Evolutionary conservation across 2,113 vertebrate genomes (phyloP).

Genomic region (Gallinago jamesoni): DNA sequence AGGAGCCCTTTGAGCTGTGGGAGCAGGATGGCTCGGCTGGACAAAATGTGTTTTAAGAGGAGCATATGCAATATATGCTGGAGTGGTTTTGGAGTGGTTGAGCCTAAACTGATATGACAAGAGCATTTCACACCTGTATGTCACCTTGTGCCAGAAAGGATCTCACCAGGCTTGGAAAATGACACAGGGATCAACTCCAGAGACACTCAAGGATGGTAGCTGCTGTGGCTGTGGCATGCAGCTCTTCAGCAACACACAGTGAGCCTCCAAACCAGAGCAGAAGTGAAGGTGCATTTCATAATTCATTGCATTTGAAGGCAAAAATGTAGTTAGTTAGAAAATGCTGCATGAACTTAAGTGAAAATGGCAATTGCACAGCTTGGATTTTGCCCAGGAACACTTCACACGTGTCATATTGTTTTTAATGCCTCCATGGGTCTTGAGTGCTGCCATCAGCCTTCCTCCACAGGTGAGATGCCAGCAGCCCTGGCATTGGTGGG

Average conservation of each 20-base stretch:
- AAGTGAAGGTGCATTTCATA: background rate
- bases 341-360: background rate
- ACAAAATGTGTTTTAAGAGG: background rate
- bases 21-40: background rate
- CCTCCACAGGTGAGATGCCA: background rate
- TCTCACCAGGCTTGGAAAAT: background rate
- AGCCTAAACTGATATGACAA: background rate
- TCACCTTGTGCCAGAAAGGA: background rate
- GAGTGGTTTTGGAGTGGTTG: background rate
- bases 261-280: background rate
- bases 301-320: background rate
- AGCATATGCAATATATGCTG: background rate
- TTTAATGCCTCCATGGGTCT: background rate
- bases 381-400: background rate
- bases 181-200: background rate
- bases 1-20: rapidly evolving
- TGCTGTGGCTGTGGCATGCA: rapidly evolving
- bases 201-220: background rate
- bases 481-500: background rate
- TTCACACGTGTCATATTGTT: background rate
- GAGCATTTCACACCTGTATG: background rate
- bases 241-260: background rate
- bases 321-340: background rate
- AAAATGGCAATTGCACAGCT: background rate
- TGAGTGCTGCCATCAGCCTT: background rate